These are phyloP conservation scores for Bradypodion pumilum DNA, from an alignment of 2,797 vertebrate species.

Conservation along the genomic window DNA sequence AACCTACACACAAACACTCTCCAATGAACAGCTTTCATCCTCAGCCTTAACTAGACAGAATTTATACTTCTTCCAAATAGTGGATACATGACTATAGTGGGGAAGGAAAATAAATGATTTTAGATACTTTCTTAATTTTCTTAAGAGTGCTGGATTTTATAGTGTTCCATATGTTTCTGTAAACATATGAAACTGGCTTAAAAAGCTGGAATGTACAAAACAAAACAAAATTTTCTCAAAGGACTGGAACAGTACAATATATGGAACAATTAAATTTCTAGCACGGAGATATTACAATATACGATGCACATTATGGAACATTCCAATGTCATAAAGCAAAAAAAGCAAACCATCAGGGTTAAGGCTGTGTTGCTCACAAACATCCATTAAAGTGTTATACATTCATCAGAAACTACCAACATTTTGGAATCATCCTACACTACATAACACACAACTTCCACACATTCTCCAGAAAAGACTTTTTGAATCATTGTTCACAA, in stretches of 20 bases:
- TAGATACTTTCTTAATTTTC: slow-evolving; percentile 58
- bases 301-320: slow-evolving; percentile 63
- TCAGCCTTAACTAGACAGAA: slow-evolving; percentile 71
- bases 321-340: slow-evolving; percentile 73
- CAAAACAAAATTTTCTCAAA: slow-evolving; percentile 40
- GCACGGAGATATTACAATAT: slow-evolving; percentile 51
- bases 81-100: neutral
- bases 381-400: slow-evolving; percentile 72
- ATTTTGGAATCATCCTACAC: slow-evolving; percentile 47
- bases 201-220: slow-evolving; percentile 71
- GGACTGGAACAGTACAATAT: slow-evolving; percentile 58
- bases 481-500: slow-evolving; percentile 58
- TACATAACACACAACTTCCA: slow-evolving; percentile 41
- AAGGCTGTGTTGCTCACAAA: slow-evolving; percentile 80
- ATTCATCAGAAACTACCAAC: slow-evolving; percentile 69
- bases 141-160: slow-evolving; percentile 67
- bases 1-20: slow-evolving; percentile 72
- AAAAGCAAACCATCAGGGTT: slow-evolving; percentile 62
- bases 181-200: slow-evolving; percentile 60
- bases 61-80: slow-evolving; percentile 64
- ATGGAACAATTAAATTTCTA: slow-evolving; percentile 57
- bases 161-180: slow-evolving; percentile 65
- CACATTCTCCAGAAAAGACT: slow-evolving; percentile 55
- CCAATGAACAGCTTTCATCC: slow-evolving; percentile 72
- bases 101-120: slow-evolving; percentile 34